These are phyloP conservation scores for Teleogryllus occipitalis DNA, from an alignment of 1,140 invertebrate species.

Conservation along the genomic window DNA sequence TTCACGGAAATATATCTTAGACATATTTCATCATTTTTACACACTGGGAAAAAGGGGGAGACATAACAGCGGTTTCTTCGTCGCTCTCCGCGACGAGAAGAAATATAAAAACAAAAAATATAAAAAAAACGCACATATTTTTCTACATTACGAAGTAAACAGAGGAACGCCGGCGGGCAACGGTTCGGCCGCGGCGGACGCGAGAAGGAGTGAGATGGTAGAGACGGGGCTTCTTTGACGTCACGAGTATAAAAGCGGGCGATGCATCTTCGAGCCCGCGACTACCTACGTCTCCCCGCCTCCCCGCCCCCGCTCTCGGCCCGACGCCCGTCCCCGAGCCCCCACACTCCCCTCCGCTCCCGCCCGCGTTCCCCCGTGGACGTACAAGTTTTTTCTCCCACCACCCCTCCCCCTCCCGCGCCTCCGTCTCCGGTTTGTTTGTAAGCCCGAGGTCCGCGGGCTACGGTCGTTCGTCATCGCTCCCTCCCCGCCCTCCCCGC, in stretches of 20 bases:
- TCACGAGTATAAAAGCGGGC: neutral
- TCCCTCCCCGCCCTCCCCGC: neutral
- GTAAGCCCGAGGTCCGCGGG: neutral
- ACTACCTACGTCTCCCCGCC: neutral
- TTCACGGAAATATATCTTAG: neutral
- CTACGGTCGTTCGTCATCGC: neutral
- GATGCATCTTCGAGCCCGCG: neutral
- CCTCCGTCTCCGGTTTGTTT: neutral
- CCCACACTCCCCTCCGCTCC: neutral
- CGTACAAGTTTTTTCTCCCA: neutral
- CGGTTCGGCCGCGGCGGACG: too few species aligned
- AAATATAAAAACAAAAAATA: neutral
- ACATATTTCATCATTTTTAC: constrained; percentile 2
- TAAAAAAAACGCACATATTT: neutral
- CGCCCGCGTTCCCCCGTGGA: neutral
- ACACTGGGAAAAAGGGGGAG: neutral
- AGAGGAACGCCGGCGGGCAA: neutral
- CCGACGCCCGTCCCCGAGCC: neutral
- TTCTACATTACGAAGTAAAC: neutral
- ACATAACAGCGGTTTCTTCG: neutral
- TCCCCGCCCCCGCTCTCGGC: too few species aligned
- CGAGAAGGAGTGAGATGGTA: too few species aligned
- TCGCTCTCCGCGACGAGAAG: neutral
- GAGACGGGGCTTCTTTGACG: neutral
- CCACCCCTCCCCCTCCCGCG: too few species aligned